Conservation (phyloP, 2,888 invertebrate genomes). For the Eurytoma adleriae region DNA sequence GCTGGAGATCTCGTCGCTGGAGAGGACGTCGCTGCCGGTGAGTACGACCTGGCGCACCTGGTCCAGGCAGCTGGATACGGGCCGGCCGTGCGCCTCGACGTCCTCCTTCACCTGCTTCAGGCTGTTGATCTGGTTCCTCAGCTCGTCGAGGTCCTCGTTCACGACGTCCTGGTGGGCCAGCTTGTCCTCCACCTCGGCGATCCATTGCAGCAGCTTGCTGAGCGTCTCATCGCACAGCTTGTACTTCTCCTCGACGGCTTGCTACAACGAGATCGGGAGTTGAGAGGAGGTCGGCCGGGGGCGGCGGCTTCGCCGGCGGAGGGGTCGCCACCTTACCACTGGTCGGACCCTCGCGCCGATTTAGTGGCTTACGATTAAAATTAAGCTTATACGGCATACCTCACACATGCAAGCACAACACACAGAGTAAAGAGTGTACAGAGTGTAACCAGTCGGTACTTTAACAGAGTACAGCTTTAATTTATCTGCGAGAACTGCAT, state of each 20-base stretch:
- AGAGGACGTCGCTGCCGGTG: conserved; percentile 93
- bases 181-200: conserved; percentile 88
- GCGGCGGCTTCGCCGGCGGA: too few species aligned
- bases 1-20: conserved; percentile 92
- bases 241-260: conserved; percentile 97
- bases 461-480: conserved; percentile 66
- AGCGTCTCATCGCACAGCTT: conserved; percentile 92
- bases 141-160: conserved; percentile 90
- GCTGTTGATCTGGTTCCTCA: conserved; percentile 92
- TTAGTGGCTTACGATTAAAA: not conserved
- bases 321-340: conserved; percentile 70
- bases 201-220: conserved; percentile 91
- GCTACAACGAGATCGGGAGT: conserved; percentile 79
- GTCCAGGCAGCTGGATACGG: conserved; percentile 89
- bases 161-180: conserved; percentile 91
- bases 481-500: conserved; percentile 72
- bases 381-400: conserved; percentile 70
- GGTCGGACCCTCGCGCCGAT: conserved; percentile 12
- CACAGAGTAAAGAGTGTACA: conserved; percentile 66
- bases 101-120: conserved; percentile 95
- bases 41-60: conserved; percentile 93
- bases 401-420: conserved; percentile 75
- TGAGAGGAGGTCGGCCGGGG: too few species aligned
- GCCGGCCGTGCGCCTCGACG: conserved; percentile 89
- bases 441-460: conserved; percentile 55